Evolutionary conservation across 2,797 vertebrate species (phyloP), one percentile per base, ranked within the genome.

Genomic region (Spondyliosoma cantharus): DNA sequence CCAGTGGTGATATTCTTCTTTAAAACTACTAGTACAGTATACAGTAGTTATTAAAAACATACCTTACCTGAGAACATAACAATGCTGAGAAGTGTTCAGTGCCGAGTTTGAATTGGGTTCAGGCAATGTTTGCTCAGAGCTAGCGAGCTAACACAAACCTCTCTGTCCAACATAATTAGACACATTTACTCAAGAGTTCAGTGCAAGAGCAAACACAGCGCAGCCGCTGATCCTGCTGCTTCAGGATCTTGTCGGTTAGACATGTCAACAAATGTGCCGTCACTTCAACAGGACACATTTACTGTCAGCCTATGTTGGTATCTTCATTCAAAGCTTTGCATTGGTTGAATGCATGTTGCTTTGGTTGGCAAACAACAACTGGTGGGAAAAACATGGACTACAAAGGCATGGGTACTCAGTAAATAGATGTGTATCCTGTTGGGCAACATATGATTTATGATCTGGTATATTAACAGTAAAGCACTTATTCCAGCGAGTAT

Each of bases 181-280:
- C 90, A 83, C 90, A 92, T 89, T 87, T 79, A 89, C 90, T 93
- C 85, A 85, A 82, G 90, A 90, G 85, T 90, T 91, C 83, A 93
- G 90, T 91, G 87, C 64, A 11, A 93, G 88, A 95, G 91, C 93
- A 96, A 96, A 95, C 95, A 95, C 83, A 76, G 79, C 12, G 24
- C 78, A n/a, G 58, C 76, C 58, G 72, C 91, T 92, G 90, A 94
- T 96, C 95, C 95, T 95, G 95, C 92, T 96, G 87, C 91, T 94
- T 95, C 95, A 95, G 95, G 95, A 96, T 96, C 93, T 95, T 92
- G 93, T 93, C 91, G 78, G 93, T 95, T 94, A 88, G 91, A 82
- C 92, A 90, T 91, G 93, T 96, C 93, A 95, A 94, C 93, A 95
- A 91, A 92, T 85, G 81, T 54, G 58, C 88, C 50, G 81, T 88